Evolutionary conservation across 23 tunicate genomes (phyloP).

Genomic region (Aplidium turbinatum): DNA sequence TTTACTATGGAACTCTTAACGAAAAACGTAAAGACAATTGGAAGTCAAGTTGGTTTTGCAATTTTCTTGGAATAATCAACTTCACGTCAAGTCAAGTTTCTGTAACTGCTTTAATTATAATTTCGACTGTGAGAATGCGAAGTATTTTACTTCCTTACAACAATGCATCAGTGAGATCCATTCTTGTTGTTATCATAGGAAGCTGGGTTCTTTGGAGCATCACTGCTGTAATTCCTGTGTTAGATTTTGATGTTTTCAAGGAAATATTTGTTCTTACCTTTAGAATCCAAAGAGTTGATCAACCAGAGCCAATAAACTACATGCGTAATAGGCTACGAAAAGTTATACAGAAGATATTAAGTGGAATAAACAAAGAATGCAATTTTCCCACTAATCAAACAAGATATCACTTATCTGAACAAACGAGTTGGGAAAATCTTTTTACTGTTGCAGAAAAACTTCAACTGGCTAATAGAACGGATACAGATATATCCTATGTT

Average conservation of each 20-base stretch:
- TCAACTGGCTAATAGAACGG: neutral
- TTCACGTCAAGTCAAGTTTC: constrained; percentile 27
- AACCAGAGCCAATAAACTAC: neutral
- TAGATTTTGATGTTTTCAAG: constrained; percentile 3
- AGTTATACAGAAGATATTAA: neutral
- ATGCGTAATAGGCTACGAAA: neutral
- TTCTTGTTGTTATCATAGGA: neutral
- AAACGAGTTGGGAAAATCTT: neutral
- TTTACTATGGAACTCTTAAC: neutral
- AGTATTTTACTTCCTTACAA: constrained; percentile 2
- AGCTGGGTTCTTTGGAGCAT: constrained; percentile 12
- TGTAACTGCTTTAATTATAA: constrained; percentile 13
- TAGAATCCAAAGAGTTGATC: neutral
- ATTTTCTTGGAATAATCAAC: constrained; percentile 8
- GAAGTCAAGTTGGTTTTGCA: neutral
- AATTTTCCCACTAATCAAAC: neutral
- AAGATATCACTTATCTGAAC: neutral
- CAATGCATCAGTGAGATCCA: neutral
- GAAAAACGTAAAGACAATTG: neutral
- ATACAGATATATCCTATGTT: neutral
- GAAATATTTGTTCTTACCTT: neutral
- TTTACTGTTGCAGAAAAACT: constrained; percentile 16
- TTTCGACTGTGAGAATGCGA: neutral
- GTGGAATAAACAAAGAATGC: constrained; percentile 5
- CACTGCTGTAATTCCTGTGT: neutral